A percentile compares a stretch with the other conserved stretches of the same genome.
Conservation (phyloP, 2,797 vertebrate genomes). For the Mormyrus hasselquistii region DNA sequence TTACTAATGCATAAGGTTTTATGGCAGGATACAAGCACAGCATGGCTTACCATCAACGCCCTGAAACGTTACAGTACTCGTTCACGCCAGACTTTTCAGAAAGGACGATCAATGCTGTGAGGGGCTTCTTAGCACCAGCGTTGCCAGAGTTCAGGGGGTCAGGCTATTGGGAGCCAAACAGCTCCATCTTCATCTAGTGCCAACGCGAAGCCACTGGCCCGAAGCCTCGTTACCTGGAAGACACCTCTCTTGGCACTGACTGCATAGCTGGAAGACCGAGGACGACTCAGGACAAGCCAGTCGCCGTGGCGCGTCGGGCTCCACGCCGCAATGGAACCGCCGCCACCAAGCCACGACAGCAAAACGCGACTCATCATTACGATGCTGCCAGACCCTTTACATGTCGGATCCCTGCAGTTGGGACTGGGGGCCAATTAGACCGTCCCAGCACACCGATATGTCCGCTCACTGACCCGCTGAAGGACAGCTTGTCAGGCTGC, state of each 20-base stretch:
- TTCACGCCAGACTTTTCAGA: background rate
- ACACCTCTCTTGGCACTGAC: background rate
- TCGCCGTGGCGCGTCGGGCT: background rate
- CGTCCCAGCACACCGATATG: background rate
- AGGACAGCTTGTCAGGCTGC: background rate
- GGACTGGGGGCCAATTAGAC: background rate
- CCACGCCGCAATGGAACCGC: background rate
- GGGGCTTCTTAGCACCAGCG: background rate
- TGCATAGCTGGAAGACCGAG: background rate
- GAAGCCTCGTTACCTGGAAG: conserved; percentile 6
- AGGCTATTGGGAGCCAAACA: background rate
- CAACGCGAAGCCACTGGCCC: background rate
- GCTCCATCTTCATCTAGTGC: background rate
- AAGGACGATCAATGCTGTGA: background rate
- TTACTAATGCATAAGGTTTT: background rate
- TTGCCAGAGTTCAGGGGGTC: background rate
- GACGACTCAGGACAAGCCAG: background rate
- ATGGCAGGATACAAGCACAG: background rate
- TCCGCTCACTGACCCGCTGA: background rate
- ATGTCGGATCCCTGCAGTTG: background rate
- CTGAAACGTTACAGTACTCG: background rate
- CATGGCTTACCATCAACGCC: background rate
- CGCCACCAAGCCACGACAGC: background rate
- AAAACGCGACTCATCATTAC: conserved; percentile 4
- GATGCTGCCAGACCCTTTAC: background rate